Conservation (phyloP, 2,888 invertebrate species). For the Phyto melanocephala region DNA sequence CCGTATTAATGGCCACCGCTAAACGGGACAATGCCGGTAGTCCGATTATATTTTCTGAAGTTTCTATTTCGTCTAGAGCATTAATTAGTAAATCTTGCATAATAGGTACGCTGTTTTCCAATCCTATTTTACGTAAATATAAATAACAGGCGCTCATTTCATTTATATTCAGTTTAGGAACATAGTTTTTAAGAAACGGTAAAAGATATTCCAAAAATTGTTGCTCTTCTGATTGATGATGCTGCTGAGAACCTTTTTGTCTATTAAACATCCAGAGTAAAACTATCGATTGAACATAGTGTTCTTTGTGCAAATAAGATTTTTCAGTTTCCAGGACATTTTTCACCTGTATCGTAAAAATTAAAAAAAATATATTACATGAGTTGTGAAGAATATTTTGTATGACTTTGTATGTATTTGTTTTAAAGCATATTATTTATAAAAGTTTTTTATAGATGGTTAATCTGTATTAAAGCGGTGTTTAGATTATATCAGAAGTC, state of each 20-base stretch:
- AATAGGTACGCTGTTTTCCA: slow-evolving; percentile 72
- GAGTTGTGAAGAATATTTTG: no score
- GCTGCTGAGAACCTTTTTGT: background rate
- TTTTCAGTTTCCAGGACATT: slow-evolving; percentile 35
- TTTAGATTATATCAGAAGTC: no score
- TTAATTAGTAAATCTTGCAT: slow-evolving; percentile 75
- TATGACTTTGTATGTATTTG: no score
- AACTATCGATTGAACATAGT: slow-evolving; percentile 69
- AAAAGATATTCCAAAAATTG: slow-evolving; percentile 63
- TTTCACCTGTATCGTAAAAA: slow-evolving; percentile 61
- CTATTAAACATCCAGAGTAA: slow-evolving; percentile 69
- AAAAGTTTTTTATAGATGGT: no score
- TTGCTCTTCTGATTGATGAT: background rate
- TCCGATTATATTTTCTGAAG: slow-evolving; percentile 70
- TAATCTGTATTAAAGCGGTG: no score
- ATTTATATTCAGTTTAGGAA: slow-evolving; percentile 74
- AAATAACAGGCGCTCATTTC: slow-evolving; percentile 78
- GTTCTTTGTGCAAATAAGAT: slow-evolving; percentile 55
- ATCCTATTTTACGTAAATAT: slow-evolving; percentile 79
- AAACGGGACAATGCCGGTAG: slow-evolving; percentile 78
- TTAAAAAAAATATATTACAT: background rate
- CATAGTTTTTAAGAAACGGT: slow-evolving; percentile 70
- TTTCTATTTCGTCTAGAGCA: slow-evolving; percentile 71
- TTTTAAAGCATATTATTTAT: no score
- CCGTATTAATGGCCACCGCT: slow-evolving; percentile 77